Base-by-base conservation (phyloP, 2,888 invertebrate species). In the Drosophila pseudotakahashii region DNA sequence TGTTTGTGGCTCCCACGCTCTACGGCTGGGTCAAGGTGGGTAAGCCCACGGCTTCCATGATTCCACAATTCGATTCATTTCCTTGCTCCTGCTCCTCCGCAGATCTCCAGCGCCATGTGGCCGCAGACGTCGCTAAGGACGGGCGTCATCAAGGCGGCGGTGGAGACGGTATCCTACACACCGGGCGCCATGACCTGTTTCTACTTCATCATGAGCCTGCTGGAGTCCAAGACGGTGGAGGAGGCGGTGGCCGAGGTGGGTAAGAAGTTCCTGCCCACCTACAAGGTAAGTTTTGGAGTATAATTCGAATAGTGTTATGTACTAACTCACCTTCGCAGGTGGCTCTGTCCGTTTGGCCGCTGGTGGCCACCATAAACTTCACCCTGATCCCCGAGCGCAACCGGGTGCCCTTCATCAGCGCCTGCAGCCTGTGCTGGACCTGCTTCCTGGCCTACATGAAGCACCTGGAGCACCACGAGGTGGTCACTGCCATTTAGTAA, bases 1-100 rank as follows among this genome's bases (percentile, higher is more conserved):
- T 95, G 51, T 96, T 95, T 91, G 96, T 96, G 19, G 97, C 97
- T 1, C 97, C 97, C 13, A 96, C 96, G 6, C 92, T 97, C 0
- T 97, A 96, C 87, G 94, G 94, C 61, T 97, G 97, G 97, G 93
- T 97, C 50, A 95, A 94, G 89, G 91, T 96, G 7, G 19, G 14
- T 30, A 1, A 9, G 16, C 7, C 19, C 19, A 3, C 19, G 3
- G n/a, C 34, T 51, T n/a, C 14, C 14, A 10, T 10, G 10, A 3
- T 19, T 19, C 9, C 9, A n/a, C 0, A 1, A 13, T 16, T 14
- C 11, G 13, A 6, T 47, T n/a, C 7, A 3, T n/a, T 16, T 26
- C 1, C 5, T 3, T 26, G 26, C 26, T 26, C 3, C 2, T 34
- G 2, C 13, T 6, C 0, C 19, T 19, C 0, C 5, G 3, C 14